A percentile compares a stretch with the other conserved stretches of the same genome.
phyloP scores from a whole-genome alignment of 2,797 vertebrate species.

The Lacerta agilis region DNA sequence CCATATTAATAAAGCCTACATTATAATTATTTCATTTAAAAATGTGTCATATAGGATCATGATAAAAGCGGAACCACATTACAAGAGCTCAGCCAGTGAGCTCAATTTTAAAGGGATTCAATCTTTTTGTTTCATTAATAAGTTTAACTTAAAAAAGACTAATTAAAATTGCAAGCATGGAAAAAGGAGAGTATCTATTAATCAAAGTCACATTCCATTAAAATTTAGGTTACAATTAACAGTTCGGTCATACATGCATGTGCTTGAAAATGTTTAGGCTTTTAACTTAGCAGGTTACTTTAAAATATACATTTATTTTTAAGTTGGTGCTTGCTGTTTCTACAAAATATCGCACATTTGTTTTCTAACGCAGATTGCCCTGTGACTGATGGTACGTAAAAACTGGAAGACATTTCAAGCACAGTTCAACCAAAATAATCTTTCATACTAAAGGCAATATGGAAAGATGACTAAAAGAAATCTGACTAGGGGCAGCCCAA shows the following conservation, averaged over 20 bases:
- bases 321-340: background rate
- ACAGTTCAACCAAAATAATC: background rate
- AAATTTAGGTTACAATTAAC: conserved; percentile 43
- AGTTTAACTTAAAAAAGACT: conserved; percentile 56
- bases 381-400: background rate
- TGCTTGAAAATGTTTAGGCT: background rate
- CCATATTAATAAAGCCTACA: conserved; percentile 40
- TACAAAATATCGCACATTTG: background rate
- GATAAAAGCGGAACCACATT: conserved; percentile 20
- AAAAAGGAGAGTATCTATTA: conserved; percentile 40
- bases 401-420: conserved; percentile 12
- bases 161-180: conserved; percentile 28
- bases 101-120: conserved; percentile 13
- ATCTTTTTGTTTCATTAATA: conserved; percentile 42
- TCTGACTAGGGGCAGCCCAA: background rate
- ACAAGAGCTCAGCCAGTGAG: background rate
- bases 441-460: background rate
- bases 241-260: background rate
- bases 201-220: conserved; percentile 41
- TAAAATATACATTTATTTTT: background rate
- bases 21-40: conserved; percentile 3
- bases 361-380: background rate
- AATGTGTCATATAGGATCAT: conserved; percentile 2
- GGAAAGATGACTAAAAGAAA: conserved; percentile 8
- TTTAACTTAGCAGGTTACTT: background rate